phyloP scores from a whole-genome alignment of 2,113 vertebrate genomes.

The Machaerirhynchus nigripectus region DNA sequence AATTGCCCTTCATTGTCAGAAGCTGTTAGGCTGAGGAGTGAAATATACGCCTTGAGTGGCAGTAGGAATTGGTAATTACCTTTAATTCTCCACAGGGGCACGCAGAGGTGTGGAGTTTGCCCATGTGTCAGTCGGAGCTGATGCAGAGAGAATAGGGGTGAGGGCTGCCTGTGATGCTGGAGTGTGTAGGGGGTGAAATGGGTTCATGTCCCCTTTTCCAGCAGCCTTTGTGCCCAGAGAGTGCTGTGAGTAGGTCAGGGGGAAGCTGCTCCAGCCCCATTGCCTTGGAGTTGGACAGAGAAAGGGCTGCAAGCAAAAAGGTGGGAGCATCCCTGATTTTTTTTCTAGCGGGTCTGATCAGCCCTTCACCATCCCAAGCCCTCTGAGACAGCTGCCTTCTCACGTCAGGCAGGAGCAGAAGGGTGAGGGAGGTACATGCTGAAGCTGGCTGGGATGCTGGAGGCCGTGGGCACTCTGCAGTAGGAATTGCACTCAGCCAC shows the following conservation, averaged over 20 bases:
- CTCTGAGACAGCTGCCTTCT: neutral
- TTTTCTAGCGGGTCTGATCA: neutral
- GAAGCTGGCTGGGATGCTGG: neutral
- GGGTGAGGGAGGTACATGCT: neutral
- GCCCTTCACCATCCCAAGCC: neutral
- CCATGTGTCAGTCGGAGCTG: neutral
- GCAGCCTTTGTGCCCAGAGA: no score
- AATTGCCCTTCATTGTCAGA: slow-evolving; percentile 46
- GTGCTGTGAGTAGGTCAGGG: accelerated
- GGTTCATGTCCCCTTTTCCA: neutral
- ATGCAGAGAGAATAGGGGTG: accelerated
- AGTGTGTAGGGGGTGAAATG: accelerated
- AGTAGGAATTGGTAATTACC: neutral
- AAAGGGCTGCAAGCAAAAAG: neutral
- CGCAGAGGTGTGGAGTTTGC: accelerated
- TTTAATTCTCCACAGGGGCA: slow-evolving; percentile 24
- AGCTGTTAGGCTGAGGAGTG: slow-evolving; percentile 39
- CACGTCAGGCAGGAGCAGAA: neutral
- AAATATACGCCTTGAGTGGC: neutral
- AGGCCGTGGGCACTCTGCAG: neutral
- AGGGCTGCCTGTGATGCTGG: accelerated
- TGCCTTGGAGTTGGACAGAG: neutral
- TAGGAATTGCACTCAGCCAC: neutral
- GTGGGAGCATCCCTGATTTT: neutral
- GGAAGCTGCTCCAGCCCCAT: neutral